Percentiles rank a stretch among this genome's conserved stretches.
phyloP scores from a whole-genome alignment of 2,888 invertebrate genomes.

The Abscondita cerata region DNA sequence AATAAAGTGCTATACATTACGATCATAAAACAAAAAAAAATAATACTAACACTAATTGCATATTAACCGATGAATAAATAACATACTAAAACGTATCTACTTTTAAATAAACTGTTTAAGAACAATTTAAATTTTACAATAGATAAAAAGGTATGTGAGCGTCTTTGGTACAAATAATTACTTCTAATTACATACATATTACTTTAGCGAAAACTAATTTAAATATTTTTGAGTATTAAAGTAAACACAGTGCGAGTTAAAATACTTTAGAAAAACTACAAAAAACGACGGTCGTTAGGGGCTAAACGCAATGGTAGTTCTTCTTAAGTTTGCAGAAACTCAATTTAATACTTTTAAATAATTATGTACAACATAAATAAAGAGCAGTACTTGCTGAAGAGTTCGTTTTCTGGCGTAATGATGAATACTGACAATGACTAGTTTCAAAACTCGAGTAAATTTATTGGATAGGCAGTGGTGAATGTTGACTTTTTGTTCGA shows the following conservation, averaged over 20 bases:
- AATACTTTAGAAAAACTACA: constrained; percentile 8
- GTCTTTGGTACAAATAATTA: constrained; percentile 45
- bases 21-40: constrained; percentile 2
- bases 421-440: constrained; percentile 55
- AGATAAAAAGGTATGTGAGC: constrained; percentile 32
- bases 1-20: not conserved
- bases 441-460: constrained; percentile 35
- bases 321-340: constrained; percentile 5
- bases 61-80: constrained; percentile 14
- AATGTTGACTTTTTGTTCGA: constrained; percentile 32
- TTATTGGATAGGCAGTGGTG: constrained; percentile 42
- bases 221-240: constrained; percentile 7
- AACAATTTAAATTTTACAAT: constrained; percentile 38
- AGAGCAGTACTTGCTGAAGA: constrained; percentile 22
- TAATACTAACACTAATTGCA: constrained; percentile 13
- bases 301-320: constrained; percentile 4
- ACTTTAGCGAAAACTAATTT: not conserved
- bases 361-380: constrained; percentile 36
- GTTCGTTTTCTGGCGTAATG: constrained; percentile 21
- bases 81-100: constrained; percentile 58
- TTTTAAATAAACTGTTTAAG: constrained; percentile 49
- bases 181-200: not conserved
- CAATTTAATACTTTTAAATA: constrained; percentile 34
- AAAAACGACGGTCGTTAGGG: not conserved
- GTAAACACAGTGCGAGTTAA: not conserved